Percentiles rank a stretch among this genome's conserved stretches.
These are phyloP conservation scores for Campylomormyrus numenius DNA, from an alignment of 2,113 vertebrate genomes.

Conservation along the genomic window DNA sequence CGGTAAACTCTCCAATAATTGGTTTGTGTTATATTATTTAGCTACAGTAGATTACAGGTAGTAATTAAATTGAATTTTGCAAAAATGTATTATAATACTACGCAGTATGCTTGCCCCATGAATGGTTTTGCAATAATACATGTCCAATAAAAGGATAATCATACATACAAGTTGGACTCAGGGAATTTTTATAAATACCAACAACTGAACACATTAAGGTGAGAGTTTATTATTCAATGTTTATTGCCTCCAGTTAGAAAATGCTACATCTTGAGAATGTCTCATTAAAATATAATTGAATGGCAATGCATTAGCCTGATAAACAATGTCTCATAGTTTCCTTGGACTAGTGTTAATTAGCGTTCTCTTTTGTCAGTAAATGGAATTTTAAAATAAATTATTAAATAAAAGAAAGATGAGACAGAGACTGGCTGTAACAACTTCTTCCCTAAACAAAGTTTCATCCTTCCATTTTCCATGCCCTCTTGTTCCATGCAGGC, in stretches of 20 bases:
- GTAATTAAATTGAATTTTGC: neutral
- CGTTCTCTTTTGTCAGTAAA: neutral
- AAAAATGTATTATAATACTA: slow-evolving; percentile 3
- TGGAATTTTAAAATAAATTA: slow-evolving; percentile 2
- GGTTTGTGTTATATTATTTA: slow-evolving; percentile 7
- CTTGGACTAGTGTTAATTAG: slow-evolving; percentile 1
- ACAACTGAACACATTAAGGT: neutral
- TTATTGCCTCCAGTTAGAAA: slow-evolving; percentile 12
- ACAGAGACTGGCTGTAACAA: neutral
- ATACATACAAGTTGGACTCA: neutral
- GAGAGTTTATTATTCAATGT: slow-evolving; percentile 6
- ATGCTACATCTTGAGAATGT: slow-evolving; percentile 8
- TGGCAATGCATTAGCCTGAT: neutral
- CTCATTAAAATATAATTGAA: slow-evolving; percentile 20
- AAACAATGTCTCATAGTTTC: slow-evolving; percentile 13
- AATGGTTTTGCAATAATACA: neutral
- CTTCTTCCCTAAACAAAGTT: neutral
- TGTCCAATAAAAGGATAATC: neutral
- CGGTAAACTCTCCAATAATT: neutral
- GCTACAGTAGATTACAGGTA: neutral
- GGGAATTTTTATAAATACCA: neutral
- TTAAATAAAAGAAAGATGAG: neutral
- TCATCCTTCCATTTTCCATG: neutral
- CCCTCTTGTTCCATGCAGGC: neutral
- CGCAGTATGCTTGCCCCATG: neutral